phyloP scores from a whole-genome alignment of 2,797 vertebrate genomes.

The Ciconia nigra region DNA sequence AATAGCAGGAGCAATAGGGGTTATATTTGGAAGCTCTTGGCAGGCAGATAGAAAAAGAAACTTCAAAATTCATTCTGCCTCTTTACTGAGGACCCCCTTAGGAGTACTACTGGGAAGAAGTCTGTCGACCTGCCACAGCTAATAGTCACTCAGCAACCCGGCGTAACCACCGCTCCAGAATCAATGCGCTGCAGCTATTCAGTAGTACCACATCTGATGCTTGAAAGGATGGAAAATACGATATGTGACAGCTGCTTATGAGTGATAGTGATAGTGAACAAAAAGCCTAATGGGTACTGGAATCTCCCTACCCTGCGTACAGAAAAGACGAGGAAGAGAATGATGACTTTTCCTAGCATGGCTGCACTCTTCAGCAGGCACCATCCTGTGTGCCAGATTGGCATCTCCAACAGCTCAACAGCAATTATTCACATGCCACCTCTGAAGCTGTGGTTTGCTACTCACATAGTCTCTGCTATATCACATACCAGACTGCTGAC shows the following conservation, averaged over 20 bases:
- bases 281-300: background rate
- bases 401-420: background rate
- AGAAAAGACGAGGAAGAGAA: background rate
- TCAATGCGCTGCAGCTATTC: background rate
- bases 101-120: slow-evolving; percentile 38
- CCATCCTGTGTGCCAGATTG: slow-evolving; percentile 2
- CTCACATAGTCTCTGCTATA: background rate
- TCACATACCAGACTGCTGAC: background rate
- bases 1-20: background rate
- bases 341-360: background rate
- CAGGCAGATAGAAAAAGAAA: background rate
- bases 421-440: background rate
- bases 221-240: slow-evolving; percentile 15
- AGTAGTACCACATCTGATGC: background rate
- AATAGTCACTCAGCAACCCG: slow-evolving; percentile 31
- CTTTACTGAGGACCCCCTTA: slow-evolving; percentile 16
- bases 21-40: slow-evolving; percentile 24
- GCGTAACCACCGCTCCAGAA: background rate
- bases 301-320: background rate
- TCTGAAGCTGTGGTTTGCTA: background rate
- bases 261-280: slow-evolving; percentile 17
- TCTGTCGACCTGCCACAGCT: slow-evolving; percentile 16
- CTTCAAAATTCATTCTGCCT: slow-evolving; percentile 28
- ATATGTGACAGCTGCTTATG: slow-evolving; percentile 35
- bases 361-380: background rate